Percentiles rank a stretch among this genome's conserved stretches.
Conservation (phyloP, 2,113 vertebrate species). For the Ammodramus savannarum region DNA sequence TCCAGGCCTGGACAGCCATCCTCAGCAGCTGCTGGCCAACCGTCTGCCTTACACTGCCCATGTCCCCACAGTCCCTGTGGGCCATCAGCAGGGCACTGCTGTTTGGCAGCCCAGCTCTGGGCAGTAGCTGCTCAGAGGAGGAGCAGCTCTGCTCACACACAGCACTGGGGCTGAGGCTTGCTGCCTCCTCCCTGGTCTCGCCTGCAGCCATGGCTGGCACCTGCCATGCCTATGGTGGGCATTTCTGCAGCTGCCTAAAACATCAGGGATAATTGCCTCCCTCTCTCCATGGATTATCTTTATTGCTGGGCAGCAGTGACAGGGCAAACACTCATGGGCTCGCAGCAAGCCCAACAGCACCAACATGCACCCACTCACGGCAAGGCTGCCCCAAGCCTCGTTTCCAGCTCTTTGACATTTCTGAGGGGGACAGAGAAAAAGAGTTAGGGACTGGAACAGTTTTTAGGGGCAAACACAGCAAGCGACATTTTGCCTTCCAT, state of each 20-base stretch:
- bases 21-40: background rate
- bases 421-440: background rate
- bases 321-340: rapidly evolving
- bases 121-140: rapidly evolving
- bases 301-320: rapidly evolving
- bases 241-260: background rate
- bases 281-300: rapidly evolving
- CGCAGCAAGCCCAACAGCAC: background rate
- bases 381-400: rapidly evolving
- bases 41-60: rapidly evolving
- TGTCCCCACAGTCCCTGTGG: background rate
- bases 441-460: background rate
- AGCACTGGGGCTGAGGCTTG: rapidly evolving
- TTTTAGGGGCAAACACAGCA: slow-evolving; percentile 18
- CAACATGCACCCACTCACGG: background rate
- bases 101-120: background rate
- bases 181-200: rapidly evolving
- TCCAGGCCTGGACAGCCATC: background rate
- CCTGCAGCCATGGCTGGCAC: background rate
- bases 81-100: background rate
- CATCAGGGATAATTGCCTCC: background rate
- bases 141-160: background rate
- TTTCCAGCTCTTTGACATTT: background rate
- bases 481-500: background rate
- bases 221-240: rapidly evolving